Conservation (phyloP, 35 echinoderm and acorn worm species). For the Ptychodera flava region DNA sequence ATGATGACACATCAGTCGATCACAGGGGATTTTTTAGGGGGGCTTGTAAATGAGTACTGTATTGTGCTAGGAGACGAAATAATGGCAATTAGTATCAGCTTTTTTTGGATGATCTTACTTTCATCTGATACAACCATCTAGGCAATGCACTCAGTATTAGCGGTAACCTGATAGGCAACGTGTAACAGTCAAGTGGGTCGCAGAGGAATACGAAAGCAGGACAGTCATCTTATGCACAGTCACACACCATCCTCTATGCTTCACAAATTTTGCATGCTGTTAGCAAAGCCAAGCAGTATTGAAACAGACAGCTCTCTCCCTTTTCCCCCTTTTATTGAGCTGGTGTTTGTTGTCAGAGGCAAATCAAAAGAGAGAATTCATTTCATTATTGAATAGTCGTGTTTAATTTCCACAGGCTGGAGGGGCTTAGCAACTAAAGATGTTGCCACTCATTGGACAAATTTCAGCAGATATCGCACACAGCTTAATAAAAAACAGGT, state of each 20-base stretch:
- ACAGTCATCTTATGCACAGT: background rate
- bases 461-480: background rate
- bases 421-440: background rate
- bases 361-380: background rate
- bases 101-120: background rate
- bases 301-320: background rate
- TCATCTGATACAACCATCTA: background rate
- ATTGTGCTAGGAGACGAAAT: background rate
- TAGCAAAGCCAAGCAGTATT: background rate
- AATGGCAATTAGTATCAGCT: background rate
- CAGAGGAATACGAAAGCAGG: background rate
- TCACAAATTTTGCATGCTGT: background rate
- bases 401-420: background rate
- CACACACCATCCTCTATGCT: background rate
- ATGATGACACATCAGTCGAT: background rate
- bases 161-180: background rate
- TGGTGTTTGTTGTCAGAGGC: background rate
- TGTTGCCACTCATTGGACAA: background rate
- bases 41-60: background rate
- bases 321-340: background rate
- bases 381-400: background rate
- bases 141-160: background rate
- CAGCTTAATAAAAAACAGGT: background rate
- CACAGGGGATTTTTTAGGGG: too few species aligned
- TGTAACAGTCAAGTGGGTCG: background rate